Percentiles rank a stretch among this genome's conserved stretches.
These are phyloP conservation scores for Nymphalis io DNA, from an alignment of 1,140 invertebrate species.

Conservation along the genomic window DNA sequence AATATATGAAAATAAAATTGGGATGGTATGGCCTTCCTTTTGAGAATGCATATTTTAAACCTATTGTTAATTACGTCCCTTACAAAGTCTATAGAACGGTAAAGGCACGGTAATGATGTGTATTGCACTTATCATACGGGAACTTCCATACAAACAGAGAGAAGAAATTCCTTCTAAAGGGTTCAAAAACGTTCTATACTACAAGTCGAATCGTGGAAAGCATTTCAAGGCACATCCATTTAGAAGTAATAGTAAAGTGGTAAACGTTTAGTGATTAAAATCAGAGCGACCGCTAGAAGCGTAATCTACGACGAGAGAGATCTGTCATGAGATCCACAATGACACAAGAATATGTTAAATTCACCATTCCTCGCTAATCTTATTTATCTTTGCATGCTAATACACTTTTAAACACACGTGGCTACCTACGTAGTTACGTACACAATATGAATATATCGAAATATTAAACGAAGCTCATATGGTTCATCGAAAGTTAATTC, in stretches of 20 bases:
- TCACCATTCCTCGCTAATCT: slow-evolving; percentile 21
- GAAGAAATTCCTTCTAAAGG: slow-evolving; percentile 74
- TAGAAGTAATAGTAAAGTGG: slow-evolving; percentile 75
- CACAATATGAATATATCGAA: slow-evolving; percentile 51
- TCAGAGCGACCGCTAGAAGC: slow-evolving; percentile 72
- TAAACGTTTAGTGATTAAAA: slow-evolving; percentile 54
- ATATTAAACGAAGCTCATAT: slow-evolving; percentile 68
- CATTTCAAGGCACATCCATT: slow-evolving; percentile 80
- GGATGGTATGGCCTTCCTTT: slow-evolving; percentile 49
- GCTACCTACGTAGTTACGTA: slow-evolving; percentile 28
- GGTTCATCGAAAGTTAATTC: slow-evolving; percentile 54
- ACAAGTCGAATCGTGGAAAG: slow-evolving; percentile 75
- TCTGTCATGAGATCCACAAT: slow-evolving; percentile 35
- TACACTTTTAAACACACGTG: slow-evolving; percentile 42
- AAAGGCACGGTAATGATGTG: slow-evolving; percentile 80
- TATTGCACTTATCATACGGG: slow-evolving; percentile 74
- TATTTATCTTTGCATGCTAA: slow-evolving; percentile 31
- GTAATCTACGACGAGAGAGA: slow-evolving; percentile 61
- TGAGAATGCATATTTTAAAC: slow-evolving; percentile 66
- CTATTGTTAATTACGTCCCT: slow-evolving; percentile 80
- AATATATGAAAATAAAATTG: slow-evolving; percentile 60
- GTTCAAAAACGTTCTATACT: slow-evolving; percentile 77
- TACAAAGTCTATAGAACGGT: slow-evolving; percentile 79
- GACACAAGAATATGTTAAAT: slow-evolving; percentile 20
- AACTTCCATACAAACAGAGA: slow-evolving; percentile 73